Evolutionary conservation across 1,140 invertebrate genomes (phyloP).

Genomic region (Drosophila mojavensis): DNA sequence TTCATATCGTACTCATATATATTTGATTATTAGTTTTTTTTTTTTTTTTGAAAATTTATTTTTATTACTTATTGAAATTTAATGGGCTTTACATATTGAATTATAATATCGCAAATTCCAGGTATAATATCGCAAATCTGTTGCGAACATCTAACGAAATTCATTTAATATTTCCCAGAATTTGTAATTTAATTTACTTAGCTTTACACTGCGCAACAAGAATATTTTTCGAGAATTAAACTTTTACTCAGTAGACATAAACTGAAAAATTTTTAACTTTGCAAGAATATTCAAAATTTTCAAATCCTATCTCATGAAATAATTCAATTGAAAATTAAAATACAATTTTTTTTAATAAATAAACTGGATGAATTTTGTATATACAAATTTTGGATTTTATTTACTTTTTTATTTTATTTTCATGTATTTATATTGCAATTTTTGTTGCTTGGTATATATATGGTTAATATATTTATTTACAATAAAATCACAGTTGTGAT

Average conservation of each 20-base stretch:
- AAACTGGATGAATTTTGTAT: too few relatives aligned
- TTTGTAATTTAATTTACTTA: background rate
- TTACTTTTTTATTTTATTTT: too few relatives aligned
- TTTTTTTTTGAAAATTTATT: background rate
- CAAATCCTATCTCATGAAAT: too few relatives aligned
- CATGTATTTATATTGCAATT: too few relatives aligned
- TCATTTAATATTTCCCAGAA: constrained; percentile 21
- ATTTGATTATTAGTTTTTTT: background rate
- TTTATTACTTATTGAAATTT: background rate
- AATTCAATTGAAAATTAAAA: too few relatives aligned
- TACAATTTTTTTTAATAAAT: too few relatives aligned
- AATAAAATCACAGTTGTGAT: background rate
- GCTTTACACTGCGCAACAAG: constrained; percentile 10
- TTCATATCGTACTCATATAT: background rate
- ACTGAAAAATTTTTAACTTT: too few relatives aligned
- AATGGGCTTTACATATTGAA: background rate
- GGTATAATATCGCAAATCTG: background rate
- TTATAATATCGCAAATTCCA: constrained; percentile 6
- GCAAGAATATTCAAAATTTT: too few relatives aligned
- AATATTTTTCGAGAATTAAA: background rate
- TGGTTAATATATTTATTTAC: too few relatives aligned
- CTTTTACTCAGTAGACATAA: too few relatives aligned
- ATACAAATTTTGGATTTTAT: too few relatives aligned
- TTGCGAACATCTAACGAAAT: constrained; percentile 5
- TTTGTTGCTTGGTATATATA: too few relatives aligned